These are phyloP conservation scores for Thryonomys swinderianus DNA, from an alignment of 2,113 vertebrate genomes.

Conservation along the genomic window DNA sequence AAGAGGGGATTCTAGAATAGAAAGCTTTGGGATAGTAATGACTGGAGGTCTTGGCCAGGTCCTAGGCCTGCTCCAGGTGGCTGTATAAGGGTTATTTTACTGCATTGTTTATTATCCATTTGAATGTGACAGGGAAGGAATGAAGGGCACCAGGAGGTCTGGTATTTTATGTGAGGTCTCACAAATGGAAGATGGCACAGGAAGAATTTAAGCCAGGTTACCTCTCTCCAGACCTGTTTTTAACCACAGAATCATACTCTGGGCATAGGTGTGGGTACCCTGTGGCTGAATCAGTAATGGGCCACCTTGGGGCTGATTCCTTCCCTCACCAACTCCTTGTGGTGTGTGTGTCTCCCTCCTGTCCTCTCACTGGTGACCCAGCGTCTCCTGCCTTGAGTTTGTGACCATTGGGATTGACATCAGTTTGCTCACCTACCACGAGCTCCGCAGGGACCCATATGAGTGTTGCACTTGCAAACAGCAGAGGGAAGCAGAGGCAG, in stretches of 20 bases:
- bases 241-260: background rate
- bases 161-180: background rate
- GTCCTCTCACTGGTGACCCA: background rate
- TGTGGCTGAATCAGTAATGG: background rate
- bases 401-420: background rate
- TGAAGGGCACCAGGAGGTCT: background rate
- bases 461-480: background rate
- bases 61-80: background rate
- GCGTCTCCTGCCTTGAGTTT: background rate
- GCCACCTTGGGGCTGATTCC: background rate
- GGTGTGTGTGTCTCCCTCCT: background rate
- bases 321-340: background rate
- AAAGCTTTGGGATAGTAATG: background rate
- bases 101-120: background rate
- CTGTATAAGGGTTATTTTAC: background rate
- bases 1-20: background rate
- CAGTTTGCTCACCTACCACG: background rate
- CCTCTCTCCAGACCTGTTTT: background rate
- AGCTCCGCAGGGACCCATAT: background rate
- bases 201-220: background rate
- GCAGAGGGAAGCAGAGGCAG: background rate
- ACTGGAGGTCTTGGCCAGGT: background rate
- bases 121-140: background rate
- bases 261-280: accelerated
- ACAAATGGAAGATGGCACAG: background rate